Base-by-base conservation (phyloP, 2,797 vertebrate genomes). In the Sebastes cheni region DNA sequence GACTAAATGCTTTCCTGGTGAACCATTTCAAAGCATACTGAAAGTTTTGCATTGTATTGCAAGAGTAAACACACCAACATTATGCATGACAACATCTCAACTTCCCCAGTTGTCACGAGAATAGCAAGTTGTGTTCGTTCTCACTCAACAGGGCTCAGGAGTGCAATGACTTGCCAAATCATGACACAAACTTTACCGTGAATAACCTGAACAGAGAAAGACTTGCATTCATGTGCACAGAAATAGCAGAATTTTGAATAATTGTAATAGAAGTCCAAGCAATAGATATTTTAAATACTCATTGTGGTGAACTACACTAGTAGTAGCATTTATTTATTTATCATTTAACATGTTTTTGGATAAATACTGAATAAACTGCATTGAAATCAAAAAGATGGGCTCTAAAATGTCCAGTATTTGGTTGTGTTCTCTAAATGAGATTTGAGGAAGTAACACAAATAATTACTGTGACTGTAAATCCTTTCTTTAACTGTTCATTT, bases 1-100 rank as follows among this genome's bases (percentile, higher is more conserved):
- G 80, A 65, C 36, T 61, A 64, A 39, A 75, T 46, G 30, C 18
- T 82, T 52, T 70, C 62, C 68, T 30, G 36, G 72, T 72, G 13
- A 80, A 30, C 42, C 20, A 34, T 55, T 67, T 71, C 75, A 32
- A 78, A 67, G 30, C 36, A 55, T 4, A n/a, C 56, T 77, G 27
- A 39, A 64, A 75, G 50, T 54, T 64, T 8, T 22, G 18, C 34
- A 32, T 32, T 22, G 18, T 42, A 32, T 39, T 67, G 42, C 14
- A 54, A 42, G 9, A 76, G 65, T 58, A 74, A 71, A 69, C 64
- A 67, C 34, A 52, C 23, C 18, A 61, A 46, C 55, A 50, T 58
- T 61, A 72, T 42, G 59, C 67, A 73, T 55, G 70, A 60, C 50
- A 80, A 42, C 13, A 11, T 65, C 30, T 76, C 79, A 72, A 74